Percentiles rank a stretch among this genome's conserved stretches.
Conservation (phyloP, 1,140 invertebrate genomes). For the Cecropterus lyciades region DNA sequence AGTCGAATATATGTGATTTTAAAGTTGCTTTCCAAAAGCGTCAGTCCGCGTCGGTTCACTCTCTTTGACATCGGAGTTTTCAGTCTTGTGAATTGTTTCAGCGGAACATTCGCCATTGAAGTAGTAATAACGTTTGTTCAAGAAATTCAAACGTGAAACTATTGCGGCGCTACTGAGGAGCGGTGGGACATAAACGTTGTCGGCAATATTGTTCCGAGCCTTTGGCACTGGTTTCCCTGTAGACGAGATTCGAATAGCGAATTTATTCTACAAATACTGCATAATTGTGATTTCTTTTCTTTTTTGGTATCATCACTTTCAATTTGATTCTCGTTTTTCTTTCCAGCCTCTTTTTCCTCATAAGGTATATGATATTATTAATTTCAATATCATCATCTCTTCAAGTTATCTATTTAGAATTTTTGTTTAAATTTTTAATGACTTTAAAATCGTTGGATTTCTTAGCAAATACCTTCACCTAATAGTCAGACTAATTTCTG, state of each 20-base stretch:
- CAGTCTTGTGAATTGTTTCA: slow-evolving; percentile 74
- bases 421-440: no score
- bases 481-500: no score
- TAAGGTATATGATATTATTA: no score
- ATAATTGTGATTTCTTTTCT: no score
- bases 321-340: no score
- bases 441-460: no score
- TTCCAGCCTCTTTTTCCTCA: no score
- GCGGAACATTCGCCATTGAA: slow-evolving; percentile 65
- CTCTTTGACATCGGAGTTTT: slow-evolving; percentile 69
- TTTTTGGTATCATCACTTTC: no score
- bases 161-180: slow-evolving; percentile 60
- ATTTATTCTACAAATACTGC: slow-evolving; percentile 16
- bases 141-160: slow-evolving; percentile 77
- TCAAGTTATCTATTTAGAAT: no score
- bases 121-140: slow-evolving; percentile 75
- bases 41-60: slow-evolving; percentile 64
- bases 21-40: slow-evolving; percentile 52
- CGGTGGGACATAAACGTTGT: slow-evolving; percentile 52
- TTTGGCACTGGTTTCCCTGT: slow-evolving; percentile 5
- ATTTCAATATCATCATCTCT: no score
- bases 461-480: no score
- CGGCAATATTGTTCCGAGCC: slow-evolving; percentile 49
- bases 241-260: neutral
- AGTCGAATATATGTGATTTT: slow-evolving; percentile 33